phyloP scores from a whole-genome alignment of 1,140 invertebrate genomes.

The roundworm (Caenorhabditis elegans) region WBcel235 BX284602.5:10537501-10538000 shows the following conservation, averaged over 20 bases:
- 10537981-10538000: too few species aligned
- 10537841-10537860: too few species aligned
- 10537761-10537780: not conserved
- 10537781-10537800: too few species aligned
- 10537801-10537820: too few species aligned
- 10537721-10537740: not conserved
- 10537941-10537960: not conserved
- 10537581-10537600: not conserved
- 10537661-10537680: constrained; percentile 10
- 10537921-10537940: not conserved
- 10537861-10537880: too few species aligned
- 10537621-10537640: not conserved
- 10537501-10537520: not conserved
- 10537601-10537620: not conserved
- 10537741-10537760: not conserved
- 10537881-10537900: too few species aligned
- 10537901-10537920: too few species aligned
- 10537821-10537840: too few species aligned
- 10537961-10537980: not conserved
- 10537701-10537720: not conserved
- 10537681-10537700: not conserved
- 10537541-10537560: not conserved
- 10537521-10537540: too few species aligned
- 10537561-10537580: not conserved
- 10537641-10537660: not conserved